Percentiles rank a stretch among this genome's conserved stretches.
Evolutionary conservation across 2,888 invertebrate genomes (phyloP).

Genomic region (Cephalotes varians): DNA sequence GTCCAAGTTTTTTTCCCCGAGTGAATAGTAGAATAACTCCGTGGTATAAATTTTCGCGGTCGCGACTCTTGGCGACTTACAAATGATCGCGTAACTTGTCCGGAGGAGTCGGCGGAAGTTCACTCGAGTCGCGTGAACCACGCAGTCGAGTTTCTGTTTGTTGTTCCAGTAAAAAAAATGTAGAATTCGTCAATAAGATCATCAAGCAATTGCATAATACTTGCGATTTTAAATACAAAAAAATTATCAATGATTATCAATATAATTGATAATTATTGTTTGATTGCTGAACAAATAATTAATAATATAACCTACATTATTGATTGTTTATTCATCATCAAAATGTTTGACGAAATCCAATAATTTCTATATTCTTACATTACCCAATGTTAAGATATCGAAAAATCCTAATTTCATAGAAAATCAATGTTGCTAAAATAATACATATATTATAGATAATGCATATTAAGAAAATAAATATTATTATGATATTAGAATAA

Average conservation of each 20-base stretch:
- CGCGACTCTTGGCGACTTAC: constrained; percentile 32
- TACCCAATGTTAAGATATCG: neutral
- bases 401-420: neutral
- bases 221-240: neutral
- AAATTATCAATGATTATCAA: neutral
- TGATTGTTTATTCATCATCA: neutral
- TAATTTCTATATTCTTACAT: neutral
- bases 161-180: neutral
- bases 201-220: neutral
- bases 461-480: neutral
- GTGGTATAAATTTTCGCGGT: constrained; percentile 69
- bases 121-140: constrained; percentile 44
- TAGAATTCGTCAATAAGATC: neutral
- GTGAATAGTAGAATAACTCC: constrained; percentile 57
- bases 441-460: too few relatives aligned
- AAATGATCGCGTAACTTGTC: constrained; percentile 28
- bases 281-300: too few relatives aligned
- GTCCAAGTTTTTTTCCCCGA: constrained; percentile 44
- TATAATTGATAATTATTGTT: neutral
- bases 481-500: neutral
- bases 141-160: neutral
- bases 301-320: neutral
- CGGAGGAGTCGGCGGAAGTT: constrained; percentile 4
- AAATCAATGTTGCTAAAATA: too few relatives aligned
- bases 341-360: neutral